Conservation (phyloP, 1,140 invertebrate species). For the Pantala flavescens region DNA sequence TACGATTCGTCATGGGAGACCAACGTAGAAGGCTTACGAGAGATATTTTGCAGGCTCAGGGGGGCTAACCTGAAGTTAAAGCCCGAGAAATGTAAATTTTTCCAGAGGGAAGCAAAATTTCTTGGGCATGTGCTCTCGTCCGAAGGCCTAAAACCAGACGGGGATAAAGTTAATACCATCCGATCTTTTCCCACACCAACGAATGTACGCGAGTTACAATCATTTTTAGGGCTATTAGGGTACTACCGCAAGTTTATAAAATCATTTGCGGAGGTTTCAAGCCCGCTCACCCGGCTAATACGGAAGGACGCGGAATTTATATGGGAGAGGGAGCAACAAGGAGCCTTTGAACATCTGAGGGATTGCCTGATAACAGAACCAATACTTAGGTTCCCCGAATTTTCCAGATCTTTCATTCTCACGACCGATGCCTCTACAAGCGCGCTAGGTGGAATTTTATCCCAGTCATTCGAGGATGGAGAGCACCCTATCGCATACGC, state of each 20-base stretch:
- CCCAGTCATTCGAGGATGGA: conserved; percentile 20
- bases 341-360: conserved; percentile 12
- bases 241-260: conserved; percentile 21
- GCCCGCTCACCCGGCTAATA: conserved; percentile 17
- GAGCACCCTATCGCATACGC: conserved; percentile 29
- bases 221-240: conserved; percentile 17
- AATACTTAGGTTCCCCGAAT: neutral
- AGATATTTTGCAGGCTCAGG: neutral
- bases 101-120: neutral
- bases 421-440: neutral
- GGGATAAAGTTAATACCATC: conserved; percentile 16
- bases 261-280: conserved; percentile 16
- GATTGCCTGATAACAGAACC: neutral
- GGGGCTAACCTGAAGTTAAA: neutral
- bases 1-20: neutral
- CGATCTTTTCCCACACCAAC: neutral
- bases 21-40: neutral
- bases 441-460: neutral
- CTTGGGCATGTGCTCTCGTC: conserved; percentile 1
- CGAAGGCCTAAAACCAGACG: neutral
- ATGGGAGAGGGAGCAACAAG: conserved; percentile 16
- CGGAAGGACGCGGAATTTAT: neutral
- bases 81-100: conserved; percentile 14
- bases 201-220: neutral
- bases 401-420: neutral